Percentiles rank a stretch among this genome's conserved stretches.
Conservation (phyloP, 2,888 invertebrate genomes). For the Priocnemis perturbator region DNA sequence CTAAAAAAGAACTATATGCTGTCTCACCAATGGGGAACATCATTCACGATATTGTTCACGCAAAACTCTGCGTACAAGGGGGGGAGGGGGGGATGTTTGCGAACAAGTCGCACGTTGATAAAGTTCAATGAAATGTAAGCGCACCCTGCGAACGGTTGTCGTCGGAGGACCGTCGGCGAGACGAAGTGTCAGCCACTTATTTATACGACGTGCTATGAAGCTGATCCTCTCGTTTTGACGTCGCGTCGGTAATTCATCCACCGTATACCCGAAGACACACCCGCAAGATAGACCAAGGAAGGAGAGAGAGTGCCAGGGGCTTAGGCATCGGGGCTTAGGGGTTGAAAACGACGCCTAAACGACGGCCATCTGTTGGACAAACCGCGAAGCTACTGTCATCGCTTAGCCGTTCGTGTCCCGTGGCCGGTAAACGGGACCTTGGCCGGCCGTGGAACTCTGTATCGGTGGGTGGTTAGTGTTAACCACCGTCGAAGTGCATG, state of each 20-base stretch:
- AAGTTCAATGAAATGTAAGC: neutral
- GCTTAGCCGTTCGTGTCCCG: slow-evolving; percentile 46
- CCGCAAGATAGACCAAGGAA: slow-evolving; percentile 56
- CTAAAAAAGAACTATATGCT: too few species aligned
- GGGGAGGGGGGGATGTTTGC: too few species aligned
- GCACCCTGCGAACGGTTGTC: too few species aligned
- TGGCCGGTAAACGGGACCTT: slow-evolving; percentile 66
- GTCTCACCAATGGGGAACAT: too few species aligned
- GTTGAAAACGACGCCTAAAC: slow-evolving; percentile 69
- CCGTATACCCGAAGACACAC: slow-evolving; percentile 50
- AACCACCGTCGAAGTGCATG: slow-evolving; percentile 42
- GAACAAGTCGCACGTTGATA: too few species aligned
- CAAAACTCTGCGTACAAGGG: too few species aligned
- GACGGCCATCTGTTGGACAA: slow-evolving; percentile 71
- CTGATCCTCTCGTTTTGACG: slow-evolving; percentile 54
- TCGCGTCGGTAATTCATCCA: slow-evolving; percentile 71
- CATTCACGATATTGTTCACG: too few species aligned
- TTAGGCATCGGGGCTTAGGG: slow-evolving; percentile 54
- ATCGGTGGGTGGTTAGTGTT: slow-evolving; percentile 72
- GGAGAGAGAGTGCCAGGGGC: slow-evolving; percentile 27
- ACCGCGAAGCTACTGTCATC: slow-evolving; percentile 65
- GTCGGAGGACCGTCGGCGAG: too few species aligned
- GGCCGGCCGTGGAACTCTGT: slow-evolving; percentile 51
- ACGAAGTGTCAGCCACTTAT: slow-evolving; percentile 46
- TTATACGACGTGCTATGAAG: slow-evolving; percentile 53